These are phyloP conservation scores for Psittacula derbiana DNA, from an alignment of 2,797 vertebrate genomes.

Conservation along the genomic window DNA sequence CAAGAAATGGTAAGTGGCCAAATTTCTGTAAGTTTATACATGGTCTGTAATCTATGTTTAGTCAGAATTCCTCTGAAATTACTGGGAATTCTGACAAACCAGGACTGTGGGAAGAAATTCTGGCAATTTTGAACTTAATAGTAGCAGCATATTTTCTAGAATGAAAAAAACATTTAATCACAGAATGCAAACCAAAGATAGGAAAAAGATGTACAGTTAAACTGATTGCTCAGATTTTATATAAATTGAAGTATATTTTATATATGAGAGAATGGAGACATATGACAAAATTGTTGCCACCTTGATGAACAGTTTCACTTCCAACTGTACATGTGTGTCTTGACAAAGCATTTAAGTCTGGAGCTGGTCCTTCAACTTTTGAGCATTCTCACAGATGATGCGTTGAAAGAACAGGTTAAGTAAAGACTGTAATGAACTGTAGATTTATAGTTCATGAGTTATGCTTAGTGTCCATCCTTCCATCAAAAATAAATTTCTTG, in stretches of 20 bases:
- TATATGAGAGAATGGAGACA: not conserved
- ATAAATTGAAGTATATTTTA: not conserved
- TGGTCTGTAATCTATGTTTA: not conserved
- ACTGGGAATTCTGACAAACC: not conserved
- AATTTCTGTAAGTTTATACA: not conserved
- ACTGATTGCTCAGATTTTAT: not conserved
- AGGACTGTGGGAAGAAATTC: not conserved
- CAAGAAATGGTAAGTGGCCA: not conserved
- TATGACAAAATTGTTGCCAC: not conserved
- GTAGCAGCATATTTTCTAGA: not conserved
- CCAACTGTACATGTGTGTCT: accelerated
- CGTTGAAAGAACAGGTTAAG: not conserved
- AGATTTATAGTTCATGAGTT: not conserved
- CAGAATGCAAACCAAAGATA: not conserved
- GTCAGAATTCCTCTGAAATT: not conserved
- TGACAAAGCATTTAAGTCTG: not conserved
- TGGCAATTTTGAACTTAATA: not conserved
- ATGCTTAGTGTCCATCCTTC: not conserved
- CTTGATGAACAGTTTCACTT: not conserved
- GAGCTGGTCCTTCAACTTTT: not conserved
- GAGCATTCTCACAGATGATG: not conserved
- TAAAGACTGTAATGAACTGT: not conserved
- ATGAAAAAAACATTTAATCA: not conserved
- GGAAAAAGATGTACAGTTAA: not conserved
- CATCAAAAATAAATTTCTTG: not conserved